A percentile compares a stretch with the other conserved stretches of the same genome.
phyloP scores from a whole-genome alignment of 2,888 invertebrate species.

The Pollenia labialis region DNA sequence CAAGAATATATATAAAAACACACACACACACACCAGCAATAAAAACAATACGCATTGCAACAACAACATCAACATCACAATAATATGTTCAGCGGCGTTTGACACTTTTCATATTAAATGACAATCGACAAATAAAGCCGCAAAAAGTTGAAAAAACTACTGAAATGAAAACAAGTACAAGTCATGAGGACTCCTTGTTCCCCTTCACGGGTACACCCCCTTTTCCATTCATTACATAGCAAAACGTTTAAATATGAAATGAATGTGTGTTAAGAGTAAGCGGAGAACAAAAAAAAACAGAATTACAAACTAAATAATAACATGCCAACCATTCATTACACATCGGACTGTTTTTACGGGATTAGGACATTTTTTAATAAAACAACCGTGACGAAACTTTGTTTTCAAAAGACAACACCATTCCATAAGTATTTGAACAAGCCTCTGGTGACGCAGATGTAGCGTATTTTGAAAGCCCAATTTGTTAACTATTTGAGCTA shows the following conservation, averaged over 20 bases:
- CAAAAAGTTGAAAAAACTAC: constrained; percentile 62
- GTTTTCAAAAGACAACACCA: too few species aligned
- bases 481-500: background rate
- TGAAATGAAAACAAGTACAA: constrained; percentile 58
- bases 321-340: constrained; percentile 26
- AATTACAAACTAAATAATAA: constrained; percentile 39
- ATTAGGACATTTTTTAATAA: too few species aligned
- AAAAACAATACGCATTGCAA: constrained; percentile 3
- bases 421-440: too few species aligned
- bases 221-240: background rate
- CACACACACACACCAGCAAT: constrained; percentile 20
- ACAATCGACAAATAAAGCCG: constrained; percentile 76
- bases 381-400: too few species aligned
- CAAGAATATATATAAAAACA: constrained; percentile 42
- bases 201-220: constrained; percentile 3
- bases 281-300: background rate
- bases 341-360: constrained; percentile 3
- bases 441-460: too few species aligned
- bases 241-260: constrained; percentile 1
- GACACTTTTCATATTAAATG: constrained; percentile 74
- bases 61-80: constrained; percentile 26
- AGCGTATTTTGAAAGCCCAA: too few species aligned
- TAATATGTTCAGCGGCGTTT: constrained; percentile 67
- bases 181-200: constrained; percentile 35
- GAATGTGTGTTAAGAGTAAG: background rate